A percentile compares a stretch with the other conserved stretches of the same genome.
These are phyloP conservation scores for Pangasius macronema DNA, from an alignment of 2,797 vertebrate genomes.

Conservation along the genomic window DNA sequence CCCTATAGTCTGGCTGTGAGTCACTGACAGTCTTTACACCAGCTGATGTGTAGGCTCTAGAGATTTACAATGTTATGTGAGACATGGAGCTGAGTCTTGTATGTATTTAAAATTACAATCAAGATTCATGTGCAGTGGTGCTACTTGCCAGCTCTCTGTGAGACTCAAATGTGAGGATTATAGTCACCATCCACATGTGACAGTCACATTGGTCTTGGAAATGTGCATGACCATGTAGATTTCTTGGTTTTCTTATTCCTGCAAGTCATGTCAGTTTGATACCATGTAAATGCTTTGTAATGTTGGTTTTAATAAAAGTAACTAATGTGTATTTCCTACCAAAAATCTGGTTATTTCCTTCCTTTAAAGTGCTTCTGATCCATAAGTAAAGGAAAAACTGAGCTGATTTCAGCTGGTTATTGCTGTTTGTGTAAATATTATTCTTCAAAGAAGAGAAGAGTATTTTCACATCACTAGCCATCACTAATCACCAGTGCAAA, in stretches of 20 bases:
- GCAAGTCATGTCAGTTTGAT: neutral
- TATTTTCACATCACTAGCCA: constrained; percentile 21
- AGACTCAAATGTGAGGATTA: neutral
- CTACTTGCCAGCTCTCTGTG: neutral
- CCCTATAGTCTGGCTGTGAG: neutral
- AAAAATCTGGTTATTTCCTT: neutral
- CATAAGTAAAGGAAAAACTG: neutral
- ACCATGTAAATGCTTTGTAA: constrained; percentile 33
- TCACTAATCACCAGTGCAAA: constrained; percentile 41
- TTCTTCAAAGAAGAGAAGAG: neutral
- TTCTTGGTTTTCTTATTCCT: neutral
- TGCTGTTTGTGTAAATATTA: neutral
- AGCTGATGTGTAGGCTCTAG: constrained; percentile 21
- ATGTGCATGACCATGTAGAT: neutral
- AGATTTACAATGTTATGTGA: constrained; percentile 8
- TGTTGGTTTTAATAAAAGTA: constrained; percentile 46
- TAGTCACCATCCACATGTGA: neutral
- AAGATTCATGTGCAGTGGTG: neutral
- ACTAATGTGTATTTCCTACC: neutral
- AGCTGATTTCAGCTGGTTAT: neutral
- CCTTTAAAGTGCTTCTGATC: neutral
- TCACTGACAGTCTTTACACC: constrained; percentile 21
- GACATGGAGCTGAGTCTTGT: constrained; percentile 19
- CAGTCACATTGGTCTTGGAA: neutral
- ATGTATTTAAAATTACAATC: constrained; percentile 17